phyloP scores from a whole-genome alignment of 2,113 vertebrate genomes.

The Cebus imitator region DNA sequence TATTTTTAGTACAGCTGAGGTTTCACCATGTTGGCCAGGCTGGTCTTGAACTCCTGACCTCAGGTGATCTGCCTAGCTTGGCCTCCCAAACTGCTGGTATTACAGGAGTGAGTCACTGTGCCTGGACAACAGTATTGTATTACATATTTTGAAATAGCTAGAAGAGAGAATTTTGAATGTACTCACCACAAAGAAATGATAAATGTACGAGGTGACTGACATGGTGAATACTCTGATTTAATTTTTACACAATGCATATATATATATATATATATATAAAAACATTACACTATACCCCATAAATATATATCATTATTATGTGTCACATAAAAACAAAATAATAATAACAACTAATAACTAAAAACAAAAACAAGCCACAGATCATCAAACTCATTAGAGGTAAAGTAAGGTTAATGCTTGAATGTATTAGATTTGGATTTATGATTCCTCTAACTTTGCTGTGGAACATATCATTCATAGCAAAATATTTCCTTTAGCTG shows the following conservation, averaged over 20 bases:
- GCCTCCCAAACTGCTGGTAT: too few relatives aligned
- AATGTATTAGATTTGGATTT: slow-evolving; percentile 63
- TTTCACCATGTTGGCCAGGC: too few relatives aligned
- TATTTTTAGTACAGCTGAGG: too few relatives aligned
- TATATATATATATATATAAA: background rate
- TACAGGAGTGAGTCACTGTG: too few relatives aligned
- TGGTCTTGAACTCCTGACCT: too few relatives aligned
- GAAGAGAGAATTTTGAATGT: background rate
- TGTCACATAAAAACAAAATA: background rate
- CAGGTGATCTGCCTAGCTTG: too few relatives aligned
- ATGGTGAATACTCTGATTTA: background rate
- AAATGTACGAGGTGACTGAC: background rate
- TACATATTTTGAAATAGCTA: background rate
- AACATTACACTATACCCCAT: background rate
- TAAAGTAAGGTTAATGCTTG: slow-evolving; percentile 47
- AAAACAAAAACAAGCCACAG: background rate
- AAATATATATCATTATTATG: background rate
- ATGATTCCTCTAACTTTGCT: slow-evolving; percentile 50
- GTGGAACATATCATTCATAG: slow-evolving; percentile 20
- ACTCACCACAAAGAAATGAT: background rate
- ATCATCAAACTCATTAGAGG: background rate
- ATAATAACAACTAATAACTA: background rate
- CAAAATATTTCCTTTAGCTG: slow-evolving; percentile 46
- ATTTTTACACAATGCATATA: background rate
- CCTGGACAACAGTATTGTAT: background rate